Conservation (phyloP, 2,888 invertebrate genomes). For the Eledona agricola region DNA sequence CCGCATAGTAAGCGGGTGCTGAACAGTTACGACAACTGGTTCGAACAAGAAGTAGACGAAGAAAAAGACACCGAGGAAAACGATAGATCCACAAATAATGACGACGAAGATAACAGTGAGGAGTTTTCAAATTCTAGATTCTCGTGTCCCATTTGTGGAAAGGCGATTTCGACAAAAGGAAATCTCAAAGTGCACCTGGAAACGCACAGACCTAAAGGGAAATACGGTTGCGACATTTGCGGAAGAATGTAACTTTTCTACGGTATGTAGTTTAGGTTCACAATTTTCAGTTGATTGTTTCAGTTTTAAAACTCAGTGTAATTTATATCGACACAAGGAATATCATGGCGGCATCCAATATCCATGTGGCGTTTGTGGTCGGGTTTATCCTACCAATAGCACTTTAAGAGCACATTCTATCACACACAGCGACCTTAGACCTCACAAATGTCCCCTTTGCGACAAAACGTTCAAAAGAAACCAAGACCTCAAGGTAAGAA, state of each 20-base stretch:
- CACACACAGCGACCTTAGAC: constrained; percentile 74
- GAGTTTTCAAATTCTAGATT: constrained; percentile 48
- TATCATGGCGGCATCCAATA: constrained; percentile 68
- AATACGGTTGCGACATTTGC: constrained; percentile 72
- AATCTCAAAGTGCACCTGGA: constrained; percentile 73
- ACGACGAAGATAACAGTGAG: constrained; percentile 40
- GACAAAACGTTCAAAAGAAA: constrained; percentile 78
- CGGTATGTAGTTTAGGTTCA: neutral
- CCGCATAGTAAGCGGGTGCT: constrained; percentile 40
- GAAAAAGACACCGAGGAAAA: constrained; percentile 38
- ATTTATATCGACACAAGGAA: constrained; percentile 71
- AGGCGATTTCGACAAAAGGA: constrained; percentile 69
- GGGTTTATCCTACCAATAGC: constrained; percentile 75
- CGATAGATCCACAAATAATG: constrained; percentile 35
- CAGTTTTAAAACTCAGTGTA: constrained; percentile 73
- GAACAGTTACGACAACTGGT: constrained; percentile 37
- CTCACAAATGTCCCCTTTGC: constrained; percentile 74
- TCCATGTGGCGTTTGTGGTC: constrained; percentile 73
- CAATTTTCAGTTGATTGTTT: constrained; percentile 5
- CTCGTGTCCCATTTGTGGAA: constrained; percentile 70
- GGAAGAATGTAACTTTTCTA: constrained; percentile 70
- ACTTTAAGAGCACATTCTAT: constrained; percentile 75
- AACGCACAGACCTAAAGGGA: constrained; percentile 69
- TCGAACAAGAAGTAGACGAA: constrained; percentile 35
- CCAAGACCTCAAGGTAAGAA: constrained; percentile 74